Percentiles rank a stretch among this genome's conserved stretches.
These are phyloP conservation scores for Epinephelus lanceolatus DNA, from an alignment of 2,113 vertebrate species.

Conservation along the genomic window DNA sequence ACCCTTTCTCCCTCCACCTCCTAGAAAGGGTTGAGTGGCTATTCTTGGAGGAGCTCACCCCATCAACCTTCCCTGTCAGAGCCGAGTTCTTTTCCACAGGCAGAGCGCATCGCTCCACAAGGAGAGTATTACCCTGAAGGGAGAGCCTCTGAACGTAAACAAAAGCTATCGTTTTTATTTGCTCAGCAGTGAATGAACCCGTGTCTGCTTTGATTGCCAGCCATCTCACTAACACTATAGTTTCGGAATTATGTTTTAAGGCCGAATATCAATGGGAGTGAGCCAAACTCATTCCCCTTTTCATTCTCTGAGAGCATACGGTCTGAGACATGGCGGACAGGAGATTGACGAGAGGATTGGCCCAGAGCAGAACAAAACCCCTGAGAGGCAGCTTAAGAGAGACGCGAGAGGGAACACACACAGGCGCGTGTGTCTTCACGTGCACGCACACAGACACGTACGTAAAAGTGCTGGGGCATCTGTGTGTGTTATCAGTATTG, in stretches of 20 bases:
- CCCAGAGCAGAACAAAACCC: conserved; percentile 63
- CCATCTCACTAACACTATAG: conserved; percentile 15
- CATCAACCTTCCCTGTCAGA: conserved; percentile 72
- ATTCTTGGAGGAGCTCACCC: conserved; percentile 63
- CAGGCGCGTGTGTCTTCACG: background rate
- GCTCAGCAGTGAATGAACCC: conserved; percentile 29
- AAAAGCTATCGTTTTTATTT: conserved; percentile 62
- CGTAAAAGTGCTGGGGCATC: conserved; percentile 48
- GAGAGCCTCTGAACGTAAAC: conserved; percentile 40
- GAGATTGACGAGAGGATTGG: conserved; percentile 72
- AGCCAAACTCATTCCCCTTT: conserved; percentile 55
- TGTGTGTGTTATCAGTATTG: conserved; percentile 64
- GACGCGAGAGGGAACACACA: conserved; percentile 21
- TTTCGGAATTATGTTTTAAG: conserved; percentile 41
- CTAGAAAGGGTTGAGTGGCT: conserved; percentile 49
- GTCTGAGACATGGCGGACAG: conserved; percentile 40
- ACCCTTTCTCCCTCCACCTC: conserved; percentile 30
- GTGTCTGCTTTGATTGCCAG: conserved; percentile 45
- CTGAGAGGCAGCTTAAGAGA: conserved; percentile 59
- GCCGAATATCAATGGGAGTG: conserved; percentile 45
- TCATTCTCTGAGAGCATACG: conserved; percentile 44
- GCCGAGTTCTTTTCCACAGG: conserved; percentile 34
- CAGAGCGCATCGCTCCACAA: conserved; percentile 34
- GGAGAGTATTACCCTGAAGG: conserved; percentile 30
- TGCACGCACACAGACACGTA: conserved; percentile 26